Base-by-base conservation (phyloP, 1,140 invertebrate genomes). In the Eumeta japonica region DNA sequence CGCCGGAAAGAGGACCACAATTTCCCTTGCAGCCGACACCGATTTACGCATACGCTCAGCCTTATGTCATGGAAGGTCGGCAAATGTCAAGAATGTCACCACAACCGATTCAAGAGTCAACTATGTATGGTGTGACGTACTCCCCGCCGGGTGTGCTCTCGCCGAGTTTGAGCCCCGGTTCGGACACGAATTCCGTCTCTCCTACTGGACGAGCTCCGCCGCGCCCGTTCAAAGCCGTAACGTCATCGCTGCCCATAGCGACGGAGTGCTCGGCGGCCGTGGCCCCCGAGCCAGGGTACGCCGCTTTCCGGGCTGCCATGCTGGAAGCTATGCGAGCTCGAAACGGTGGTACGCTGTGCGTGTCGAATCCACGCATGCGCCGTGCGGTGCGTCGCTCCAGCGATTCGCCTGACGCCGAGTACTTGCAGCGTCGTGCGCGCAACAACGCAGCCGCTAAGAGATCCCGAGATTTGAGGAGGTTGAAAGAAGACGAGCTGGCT, bases 361-460 rank as follows among this genome's bases (percentile, higher is more conserved):
- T 70, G 0, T 81, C 82, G 2, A 87, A 87, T 46, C 79, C 81
- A 0, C 82, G 84, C 47, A 87, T 87, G 84, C 60, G 83, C 13
- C 59, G 85, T 7, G 55, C 60, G 0, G 66, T 73, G 1, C 62
- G 62, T n/a, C 53, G 48, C 20, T 61, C 55, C 2, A 65, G 62
- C 10, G 63, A 72, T 15, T 58, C 60, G 2, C 42, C 39, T 0
- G 54, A 81, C 14, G 83, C 85, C 0, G 84, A 86, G 0, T 97
- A 97, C 58, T 87, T 86, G 76, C 91, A 94, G 55, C 79, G 92
- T 39, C 75, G 94, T 7, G 82, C 87, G 38, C 94, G 94, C 61
- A 97, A 98, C 61, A 98, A 98, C 62, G 90, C 89, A 47, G 94
- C 95, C 0, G 95, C 95, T 1, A 98, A 98, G 65, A 80, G 92